These are phyloP conservation scores for Balaeniceps rex DNA, from an alignment of 2,113 vertebrate species.

Conservation along the genomic window DNA sequence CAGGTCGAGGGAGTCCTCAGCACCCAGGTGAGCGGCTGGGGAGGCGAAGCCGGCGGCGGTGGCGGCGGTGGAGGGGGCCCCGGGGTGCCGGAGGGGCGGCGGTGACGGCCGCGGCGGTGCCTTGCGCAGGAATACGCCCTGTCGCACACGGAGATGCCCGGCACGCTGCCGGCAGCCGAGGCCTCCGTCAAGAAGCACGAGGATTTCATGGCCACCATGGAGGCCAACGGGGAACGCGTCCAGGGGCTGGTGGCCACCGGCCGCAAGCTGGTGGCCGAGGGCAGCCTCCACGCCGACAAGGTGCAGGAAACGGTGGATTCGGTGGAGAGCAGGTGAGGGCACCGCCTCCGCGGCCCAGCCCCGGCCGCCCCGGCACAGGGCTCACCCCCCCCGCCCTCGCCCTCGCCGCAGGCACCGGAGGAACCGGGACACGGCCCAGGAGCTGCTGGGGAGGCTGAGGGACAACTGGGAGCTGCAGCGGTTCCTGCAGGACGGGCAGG, in stretches of 20 bases:
- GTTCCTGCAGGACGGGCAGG: slow-evolving; percentile 93
- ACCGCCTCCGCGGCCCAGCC: too few species aligned
- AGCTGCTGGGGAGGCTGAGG: slow-evolving; percentile 83
- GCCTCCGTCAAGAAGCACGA: slow-evolving; percentile 92
- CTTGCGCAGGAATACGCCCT: slow-evolving; percentile 84
- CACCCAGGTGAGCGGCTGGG: slow-evolving; percentile 80
- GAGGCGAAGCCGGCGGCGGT: not conserved
- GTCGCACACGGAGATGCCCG: slow-evolving; percentile 92
- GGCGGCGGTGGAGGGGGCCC: too few species aligned
- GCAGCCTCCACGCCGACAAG: slow-evolving; percentile 84
- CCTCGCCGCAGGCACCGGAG: slow-evolving; percentile 77
- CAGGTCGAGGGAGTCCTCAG: slow-evolving; percentile 92
- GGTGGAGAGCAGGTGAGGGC: slow-evolving; percentile 84
- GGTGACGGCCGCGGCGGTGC: not conserved
- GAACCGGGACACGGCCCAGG: slow-evolving; percentile 83
- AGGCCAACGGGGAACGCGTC: slow-evolving; percentile 90
- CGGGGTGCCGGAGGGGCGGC: not conserved
- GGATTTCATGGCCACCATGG: slow-evolving; percentile 92
- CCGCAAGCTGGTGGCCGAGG: slow-evolving; percentile 82
- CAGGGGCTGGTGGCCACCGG: slow-evolving; percentile 83
- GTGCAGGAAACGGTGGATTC: slow-evolving; percentile 91
- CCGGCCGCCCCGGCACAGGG: not conserved
- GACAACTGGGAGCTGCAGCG: slow-evolving; percentile 93
- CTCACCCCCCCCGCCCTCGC: not conserved
- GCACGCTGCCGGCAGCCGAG: slow-evolving; percentile 84